These are phyloP conservation scores for rabbit (Oryctolagus cuniculus) DNA, from an alignment of 2,113 vertebrate genomes.

Conservation along the genomic window DNA sequence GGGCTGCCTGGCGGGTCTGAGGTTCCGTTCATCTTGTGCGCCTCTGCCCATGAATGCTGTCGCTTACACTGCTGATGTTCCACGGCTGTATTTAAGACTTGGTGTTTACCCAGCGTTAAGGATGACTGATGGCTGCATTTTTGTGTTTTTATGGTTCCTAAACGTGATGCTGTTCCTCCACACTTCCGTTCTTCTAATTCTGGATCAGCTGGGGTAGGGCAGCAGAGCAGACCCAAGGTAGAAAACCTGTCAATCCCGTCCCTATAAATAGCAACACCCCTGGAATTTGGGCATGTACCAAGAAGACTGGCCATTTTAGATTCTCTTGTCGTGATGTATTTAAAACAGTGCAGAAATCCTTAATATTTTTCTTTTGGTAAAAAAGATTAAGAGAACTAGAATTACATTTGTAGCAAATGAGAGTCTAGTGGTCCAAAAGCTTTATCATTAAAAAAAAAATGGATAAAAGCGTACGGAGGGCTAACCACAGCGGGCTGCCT, in stretches of 20 bases:
- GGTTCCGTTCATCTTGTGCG: not conserved
- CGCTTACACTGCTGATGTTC: not conserved
- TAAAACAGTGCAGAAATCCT: not conserved
- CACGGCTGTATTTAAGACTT: conserved; percentile 42
- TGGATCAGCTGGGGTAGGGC: conserved; percentile 3
- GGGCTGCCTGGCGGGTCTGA: not conserved
- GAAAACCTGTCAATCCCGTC: conserved; percentile 50
- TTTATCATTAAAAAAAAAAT: not conserved
- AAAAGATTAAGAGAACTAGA: not conserved
- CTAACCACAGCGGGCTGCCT: not conserved
- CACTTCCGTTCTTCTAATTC: conserved; percentile 50
- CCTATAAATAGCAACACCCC: conserved; percentile 29
- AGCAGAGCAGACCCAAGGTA: conserved; percentile 54
- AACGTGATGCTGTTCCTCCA: conserved; percentile 65
- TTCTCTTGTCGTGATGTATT: not conserved
- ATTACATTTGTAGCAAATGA: not conserved
- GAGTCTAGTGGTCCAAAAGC: not conserved
- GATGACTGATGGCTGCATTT: conserved; percentile 65
- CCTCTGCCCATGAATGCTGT: not conserved
- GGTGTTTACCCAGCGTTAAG: conserved; percentile 54
- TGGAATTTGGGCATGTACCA: not conserved
- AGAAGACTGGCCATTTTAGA: conserved; percentile 15
- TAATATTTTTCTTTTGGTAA: not conserved
- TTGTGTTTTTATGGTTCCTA: conserved; percentile 58
- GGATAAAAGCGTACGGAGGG: not conserved